phyloP scores from a whole-genome alignment of 2,888 invertebrate genomes.

The Volucella bombylans region DNA sequence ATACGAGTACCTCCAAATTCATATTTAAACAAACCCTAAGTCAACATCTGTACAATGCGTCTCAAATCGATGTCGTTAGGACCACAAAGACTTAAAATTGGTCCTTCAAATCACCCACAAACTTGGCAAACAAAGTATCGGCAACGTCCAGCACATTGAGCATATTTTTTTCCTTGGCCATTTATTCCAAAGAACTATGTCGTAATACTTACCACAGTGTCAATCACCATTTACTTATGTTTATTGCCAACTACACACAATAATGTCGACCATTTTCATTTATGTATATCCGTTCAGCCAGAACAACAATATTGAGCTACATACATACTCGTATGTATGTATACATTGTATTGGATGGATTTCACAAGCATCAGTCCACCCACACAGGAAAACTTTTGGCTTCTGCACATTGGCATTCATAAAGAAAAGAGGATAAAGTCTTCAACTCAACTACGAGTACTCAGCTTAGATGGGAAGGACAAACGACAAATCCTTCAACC shows the following conservation, averaged over 20 bases:
- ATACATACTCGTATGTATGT: too few species aligned
- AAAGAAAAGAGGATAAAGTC: slow-evolving; percentile 48
- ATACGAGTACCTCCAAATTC: too few species aligned
- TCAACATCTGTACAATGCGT: too few species aligned
- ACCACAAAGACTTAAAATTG: too few species aligned
- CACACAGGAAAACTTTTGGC: not conserved
- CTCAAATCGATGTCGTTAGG: too few species aligned
- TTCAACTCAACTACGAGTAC: too few species aligned
- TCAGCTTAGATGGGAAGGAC: not conserved
- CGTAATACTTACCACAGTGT: slow-evolving; percentile 10
- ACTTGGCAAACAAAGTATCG: too few species aligned
- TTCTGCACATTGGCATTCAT: slow-evolving; percentile 22
- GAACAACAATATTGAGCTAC: slow-evolving; percentile 3
- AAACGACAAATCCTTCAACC: slow-evolving; percentile 16
- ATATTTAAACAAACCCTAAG: too few species aligned
- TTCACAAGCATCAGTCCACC: slow-evolving; percentile 6
- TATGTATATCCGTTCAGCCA: not conserved
- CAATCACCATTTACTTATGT: slow-evolving; percentile 48
- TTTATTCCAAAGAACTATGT: slow-evolving; percentile 6
- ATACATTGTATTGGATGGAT: slow-evolving; percentile 1
- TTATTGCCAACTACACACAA: slow-evolving; percentile 36
- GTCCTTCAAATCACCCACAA: too few species aligned
- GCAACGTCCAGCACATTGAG: not conserved
- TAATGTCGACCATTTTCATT: slow-evolving; percentile 32
- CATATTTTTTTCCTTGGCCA: slow-evolving; percentile 17